Evolutionary conservation across 2,888 invertebrate species (phyloP).

Genomic region (Tenthredo scrophulariae): DNA sequence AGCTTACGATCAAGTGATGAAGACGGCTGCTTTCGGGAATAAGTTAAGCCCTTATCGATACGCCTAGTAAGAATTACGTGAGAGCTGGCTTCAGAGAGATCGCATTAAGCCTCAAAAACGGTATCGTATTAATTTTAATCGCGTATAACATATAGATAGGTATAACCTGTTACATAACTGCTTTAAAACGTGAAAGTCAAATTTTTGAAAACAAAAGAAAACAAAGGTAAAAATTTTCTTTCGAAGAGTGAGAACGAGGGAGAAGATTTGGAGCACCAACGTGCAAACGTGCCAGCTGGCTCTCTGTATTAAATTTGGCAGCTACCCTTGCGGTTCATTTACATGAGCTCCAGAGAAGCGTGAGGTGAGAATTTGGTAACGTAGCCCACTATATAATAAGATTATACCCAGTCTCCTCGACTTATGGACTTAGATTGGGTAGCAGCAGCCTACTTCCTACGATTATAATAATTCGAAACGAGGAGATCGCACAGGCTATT

Average conservation of each 20-base stretch:
- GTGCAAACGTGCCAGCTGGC: slow-evolving; percentile 3
- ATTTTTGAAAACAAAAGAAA: slow-evolving; percentile 5
- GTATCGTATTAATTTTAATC: slow-evolving; percentile 29
- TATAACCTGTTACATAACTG: too few relatives aligned
- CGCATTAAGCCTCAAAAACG: not conserved
- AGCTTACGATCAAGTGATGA: not conserved
- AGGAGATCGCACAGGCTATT: too few relatives aligned
- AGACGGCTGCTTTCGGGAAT: not conserved
- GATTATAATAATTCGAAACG: not conserved
- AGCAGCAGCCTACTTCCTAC: not conserved
- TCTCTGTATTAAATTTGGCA: slow-evolving; percentile 22
- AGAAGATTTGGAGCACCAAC: not conserved
- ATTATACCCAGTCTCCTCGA: slow-evolving; percentile 19
- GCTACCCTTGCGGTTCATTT: slow-evolving; percentile 21
- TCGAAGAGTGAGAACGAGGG: too few relatives aligned
- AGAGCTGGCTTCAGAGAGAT: not conserved
- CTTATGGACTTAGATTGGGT: slow-evolving; percentile 17
- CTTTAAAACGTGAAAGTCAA: not conserved
- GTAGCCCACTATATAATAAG: slow-evolving; percentile 15
- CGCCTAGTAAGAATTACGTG: not conserved
- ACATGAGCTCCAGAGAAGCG: slow-evolving; percentile 13
- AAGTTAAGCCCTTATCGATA: slow-evolving; percentile 18
- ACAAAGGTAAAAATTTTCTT: not conserved
- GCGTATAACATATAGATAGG: too few relatives aligned
- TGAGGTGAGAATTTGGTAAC: slow-evolving; percentile 16